Conservation (phyloP, 2,113 vertebrate genomes). For the Catagonus wagneri region DNA sequence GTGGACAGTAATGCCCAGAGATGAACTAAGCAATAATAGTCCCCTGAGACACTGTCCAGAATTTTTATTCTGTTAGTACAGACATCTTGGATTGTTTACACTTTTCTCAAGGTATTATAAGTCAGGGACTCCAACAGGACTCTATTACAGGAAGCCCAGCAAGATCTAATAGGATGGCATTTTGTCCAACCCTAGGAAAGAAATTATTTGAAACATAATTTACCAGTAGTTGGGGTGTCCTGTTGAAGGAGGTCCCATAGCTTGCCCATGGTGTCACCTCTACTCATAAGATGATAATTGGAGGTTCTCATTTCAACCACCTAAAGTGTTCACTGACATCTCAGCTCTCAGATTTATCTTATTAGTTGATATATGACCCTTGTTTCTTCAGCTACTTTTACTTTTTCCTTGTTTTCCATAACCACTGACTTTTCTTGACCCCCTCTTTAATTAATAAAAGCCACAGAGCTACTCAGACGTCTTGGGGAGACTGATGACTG, state of each 20-base stretch:
- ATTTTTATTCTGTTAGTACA: not conserved
- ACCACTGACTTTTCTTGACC: not conserved
- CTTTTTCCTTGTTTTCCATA: not conserved
- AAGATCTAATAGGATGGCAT: not conserved
- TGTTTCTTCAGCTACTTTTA: not conserved
- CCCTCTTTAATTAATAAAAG: not conserved
- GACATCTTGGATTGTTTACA: not conserved
- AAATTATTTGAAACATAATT: not conserved
- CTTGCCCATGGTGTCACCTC: not conserved
- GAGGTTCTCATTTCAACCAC: not conserved
- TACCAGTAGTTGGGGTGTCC: not conserved
- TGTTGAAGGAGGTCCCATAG: not conserved
- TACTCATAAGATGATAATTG: not conserved
- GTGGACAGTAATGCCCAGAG: not conserved
- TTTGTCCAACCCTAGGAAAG: not conserved
- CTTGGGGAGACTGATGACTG: not conserved
- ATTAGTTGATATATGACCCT: not conserved
- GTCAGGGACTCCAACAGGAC: rapidly evolving
- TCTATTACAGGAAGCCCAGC: rapidly evolving
- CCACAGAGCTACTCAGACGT: not conserved
- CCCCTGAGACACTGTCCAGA: not conserved
- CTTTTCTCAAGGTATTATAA: not conserved
- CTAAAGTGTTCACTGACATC: not conserved
- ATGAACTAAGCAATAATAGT: not conserved
- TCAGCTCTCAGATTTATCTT: not conserved